Evolutionary conservation across 2,113 vertebrate genomes (phyloP), one percentile per base, ranked within the genome.

Genomic region (Mus spicilegus): DNA sequence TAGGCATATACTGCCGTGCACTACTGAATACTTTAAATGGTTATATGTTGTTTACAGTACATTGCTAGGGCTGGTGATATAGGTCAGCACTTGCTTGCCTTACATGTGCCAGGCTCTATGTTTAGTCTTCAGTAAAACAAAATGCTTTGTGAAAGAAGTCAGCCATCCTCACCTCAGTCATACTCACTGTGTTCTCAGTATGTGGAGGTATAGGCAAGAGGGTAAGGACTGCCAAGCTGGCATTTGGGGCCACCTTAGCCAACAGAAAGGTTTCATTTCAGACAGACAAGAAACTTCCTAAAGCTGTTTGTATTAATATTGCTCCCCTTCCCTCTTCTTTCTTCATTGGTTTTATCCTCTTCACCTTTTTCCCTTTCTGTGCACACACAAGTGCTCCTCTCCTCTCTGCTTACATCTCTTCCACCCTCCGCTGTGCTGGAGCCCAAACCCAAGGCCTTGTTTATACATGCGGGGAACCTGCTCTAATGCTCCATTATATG

Each of bases 91-190:
- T 67, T 58, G 24, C 24, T 39, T 19, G 16, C 12, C 30, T 58
- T 65, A 58, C 6, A 16, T 49, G 16, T 42, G 30, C 3, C 36
- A n/a, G 19, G 19, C 33, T n/a, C 28, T 78, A 1, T 56, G n/a
- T 33, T n/a, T 16, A 69, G 3, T 87, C 12, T 49, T 87, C 6
- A 87, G 22, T 1, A 49, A 76, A 89, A 84, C 19, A 28, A 20
- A 70, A 36, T 2, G 77, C 42, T 39, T 93, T 95, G 56, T 24
- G 93, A 67, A 67, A 88, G 82, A 96, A 67, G 24, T 78, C 17
- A 72, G 26, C 26, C 49, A 49, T 49, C 49, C 49, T 49, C 49
- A 5, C 33, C n/a, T 2, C 30, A 26, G 10, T 51, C 28, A 33
- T 7, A 0, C 10, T 7, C 28, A 22, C 10, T 88, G 22, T 72